Evolutionary conservation across 2,888 invertebrate species (phyloP), one percentile per base, ranked within the genome.

Genomic region (Drosophila testacea): DNA sequence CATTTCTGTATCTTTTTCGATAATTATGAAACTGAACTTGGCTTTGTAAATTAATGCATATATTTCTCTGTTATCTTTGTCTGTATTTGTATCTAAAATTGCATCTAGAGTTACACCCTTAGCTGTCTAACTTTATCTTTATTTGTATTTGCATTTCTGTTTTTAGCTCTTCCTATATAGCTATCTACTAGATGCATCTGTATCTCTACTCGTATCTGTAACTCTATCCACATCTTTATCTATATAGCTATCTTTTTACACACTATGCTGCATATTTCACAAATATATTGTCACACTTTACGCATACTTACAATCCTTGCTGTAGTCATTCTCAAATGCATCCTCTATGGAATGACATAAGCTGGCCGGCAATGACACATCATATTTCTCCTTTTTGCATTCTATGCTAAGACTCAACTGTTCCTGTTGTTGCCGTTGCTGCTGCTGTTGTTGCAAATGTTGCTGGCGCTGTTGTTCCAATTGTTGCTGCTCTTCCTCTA

Each of bases 291-390:
- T 16, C 38, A 30, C 22, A 13, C 22, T 11, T 9, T 1, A 46
- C 7, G 10, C 7, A 85, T 91, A 92, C 92, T 92, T 92, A 92
- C 92, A 92, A 84, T 91, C 91, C 81, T 92, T 92, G 81, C 78
- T 90, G 82, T 90, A 92, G 68, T 90, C 91, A 83, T 90, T 90
- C 68, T 91, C 91, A 77, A 92, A 92, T 69, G 91, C 87, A 80
- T 93, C 92, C 62, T 92, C 93, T 50, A 92, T 91, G 66, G 91
- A 88, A 82, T 91, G 91, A 89, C 91, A 91, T 75, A 92, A 86
- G 73, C 87, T 89, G 69, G 80, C 57, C 42, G 86, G 77, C 60
- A 86, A 77, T 28, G 78, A 76, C 41, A 75, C 81, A 61, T 91
- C 90, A 61, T 81, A 90, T 73, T 91, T 91, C 70, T 90, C 91